Evolutionary conservation across 2,888 invertebrate species (phyloP).

Genomic region (Drosophila neonasuta): DNA sequence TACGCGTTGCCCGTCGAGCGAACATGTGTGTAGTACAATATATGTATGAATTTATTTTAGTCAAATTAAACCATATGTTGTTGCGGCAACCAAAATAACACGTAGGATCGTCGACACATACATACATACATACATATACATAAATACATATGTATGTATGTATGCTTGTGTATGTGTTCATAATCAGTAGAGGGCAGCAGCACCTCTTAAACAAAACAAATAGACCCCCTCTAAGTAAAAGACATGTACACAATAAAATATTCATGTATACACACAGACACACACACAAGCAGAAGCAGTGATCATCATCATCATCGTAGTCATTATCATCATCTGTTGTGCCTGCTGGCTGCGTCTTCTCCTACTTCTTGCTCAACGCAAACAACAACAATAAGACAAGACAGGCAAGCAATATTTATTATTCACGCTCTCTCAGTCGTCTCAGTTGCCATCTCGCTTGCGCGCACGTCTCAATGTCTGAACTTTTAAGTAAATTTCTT

Average conservation of each 20-base stretch:
- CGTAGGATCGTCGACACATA: slow-evolving; percentile 63
- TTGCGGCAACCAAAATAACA: slow-evolving; percentile 71
- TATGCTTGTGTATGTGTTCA: slow-evolving; percentile 32
- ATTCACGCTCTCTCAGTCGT: slow-evolving; percentile 43
- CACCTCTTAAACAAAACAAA: slow-evolving; percentile 72
- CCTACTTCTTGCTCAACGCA: slow-evolving; percentile 51
- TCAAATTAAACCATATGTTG: slow-evolving; percentile 72
- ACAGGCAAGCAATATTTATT: slow-evolving; percentile 49
- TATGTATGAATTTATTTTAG: slow-evolving; percentile 64
- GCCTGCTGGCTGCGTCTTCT: slow-evolving; percentile 41
- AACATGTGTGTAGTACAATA: slow-evolving; percentile 69
- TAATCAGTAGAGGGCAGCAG: slow-evolving; percentile 61
- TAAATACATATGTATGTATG: neutral
- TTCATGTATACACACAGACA: slow-evolving; percentile 28
- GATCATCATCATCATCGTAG: slow-evolving; percentile 42
- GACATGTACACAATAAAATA: slow-evolving; percentile 66
- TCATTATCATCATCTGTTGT: slow-evolving; percentile 49
- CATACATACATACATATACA: neutral
- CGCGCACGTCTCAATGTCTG: slow-evolving; percentile 19
- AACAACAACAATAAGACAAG: slow-evolving; percentile 20
- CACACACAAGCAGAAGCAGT: slow-evolving; percentile 38
- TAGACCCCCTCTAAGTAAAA: slow-evolving; percentile 80
- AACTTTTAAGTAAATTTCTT: slow-evolving; percentile 56
- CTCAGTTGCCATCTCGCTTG: slow-evolving; percentile 43
- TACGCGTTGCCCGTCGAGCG: slow-evolving; percentile 40